Conservation (phyloP, 2,113 vertebrate genomes). For the Eulemur macaco region DNA sequence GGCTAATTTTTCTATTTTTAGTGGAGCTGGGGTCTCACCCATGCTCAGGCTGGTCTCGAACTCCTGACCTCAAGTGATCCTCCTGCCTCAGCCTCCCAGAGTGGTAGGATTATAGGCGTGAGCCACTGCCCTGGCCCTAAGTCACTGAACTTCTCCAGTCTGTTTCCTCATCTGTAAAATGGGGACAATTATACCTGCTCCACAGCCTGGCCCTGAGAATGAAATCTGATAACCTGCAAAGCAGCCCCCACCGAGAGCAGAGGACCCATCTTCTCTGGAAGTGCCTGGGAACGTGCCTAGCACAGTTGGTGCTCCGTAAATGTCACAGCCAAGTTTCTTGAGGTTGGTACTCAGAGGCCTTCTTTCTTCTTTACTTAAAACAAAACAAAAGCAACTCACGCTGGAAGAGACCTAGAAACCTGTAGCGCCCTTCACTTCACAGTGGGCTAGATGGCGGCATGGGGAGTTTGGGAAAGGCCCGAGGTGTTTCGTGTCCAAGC, state of each 20-base stretch:
- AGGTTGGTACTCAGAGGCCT: neutral
- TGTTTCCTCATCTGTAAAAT: neutral
- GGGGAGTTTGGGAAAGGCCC: rapidly evolving
- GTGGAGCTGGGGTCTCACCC: too few species aligned
- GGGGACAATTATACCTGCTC: neutral
- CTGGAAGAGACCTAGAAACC: neutral
- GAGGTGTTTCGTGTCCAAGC: neutral
- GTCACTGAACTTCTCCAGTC: neutral
- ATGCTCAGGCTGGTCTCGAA: too few species aligned
- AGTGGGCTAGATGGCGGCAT: neutral
- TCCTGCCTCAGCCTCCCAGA: too few species aligned
- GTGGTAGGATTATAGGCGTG: too few species aligned
- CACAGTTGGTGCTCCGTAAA: neutral
- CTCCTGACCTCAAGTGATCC: too few species aligned
- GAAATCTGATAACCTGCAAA: rapidly evolving
- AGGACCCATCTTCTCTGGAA: rapidly evolving
- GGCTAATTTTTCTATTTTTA: too few species aligned
- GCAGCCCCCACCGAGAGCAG: neutral
- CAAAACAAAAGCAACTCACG: neutral
- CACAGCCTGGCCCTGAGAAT: neutral
- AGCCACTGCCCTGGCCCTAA: too few species aligned
- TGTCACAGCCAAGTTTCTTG: neutral
- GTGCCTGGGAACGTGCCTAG: neutral
- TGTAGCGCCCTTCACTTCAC: rapidly evolving
- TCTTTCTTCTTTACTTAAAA: neutral